Percentiles rank a stretch among this genome's conserved stretches.
phyloP scores from a whole-genome alignment of 2,113 vertebrate species.

The Stigmatopora nigra region DNA sequence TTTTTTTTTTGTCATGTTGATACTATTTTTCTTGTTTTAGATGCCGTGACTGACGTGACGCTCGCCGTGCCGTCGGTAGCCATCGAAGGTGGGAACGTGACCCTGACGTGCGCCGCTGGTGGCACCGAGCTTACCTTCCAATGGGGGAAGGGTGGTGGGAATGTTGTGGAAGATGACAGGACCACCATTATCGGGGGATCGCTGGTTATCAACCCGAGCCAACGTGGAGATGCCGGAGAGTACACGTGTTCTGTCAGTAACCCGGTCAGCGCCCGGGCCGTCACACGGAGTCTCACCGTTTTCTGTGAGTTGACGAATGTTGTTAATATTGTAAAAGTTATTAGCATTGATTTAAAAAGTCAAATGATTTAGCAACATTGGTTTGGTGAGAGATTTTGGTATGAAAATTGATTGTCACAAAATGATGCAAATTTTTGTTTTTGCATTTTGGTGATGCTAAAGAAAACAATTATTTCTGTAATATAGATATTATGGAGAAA shows the following conservation, averaged over 20 bases:
- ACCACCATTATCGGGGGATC: conserved; percentile 53
- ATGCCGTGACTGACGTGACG: conserved; percentile 48
- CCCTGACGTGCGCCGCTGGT: conserved; percentile 55
- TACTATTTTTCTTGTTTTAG: conserved; percentile 32
- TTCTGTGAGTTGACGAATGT: conserved; percentile 66
- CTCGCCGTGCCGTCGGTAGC: conserved; percentile 53
- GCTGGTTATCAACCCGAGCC: conserved; percentile 59
- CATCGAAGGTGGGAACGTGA: conserved; percentile 56
- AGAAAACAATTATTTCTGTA: too few species aligned
- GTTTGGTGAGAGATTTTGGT: background rate
- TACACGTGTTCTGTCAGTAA: conserved; percentile 70
- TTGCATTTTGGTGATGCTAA: too few species aligned
- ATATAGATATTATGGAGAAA: too few species aligned
- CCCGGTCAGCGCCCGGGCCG: conserved; percentile 53
- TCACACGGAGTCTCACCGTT: conserved; percentile 55
- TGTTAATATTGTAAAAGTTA: background rate
- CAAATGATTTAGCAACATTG: background rate
- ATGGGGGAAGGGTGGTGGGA: conserved; percentile 56
- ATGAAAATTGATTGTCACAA: too few species aligned
- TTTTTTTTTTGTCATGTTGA: too few species aligned
- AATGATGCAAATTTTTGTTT: too few species aligned
- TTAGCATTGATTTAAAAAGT: background rate
- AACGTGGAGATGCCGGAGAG: conserved; percentile 54
- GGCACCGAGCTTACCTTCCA: conserved; percentile 50
- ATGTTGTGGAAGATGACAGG: conserved; percentile 44